A percentile compares a stretch with the other conserved stretches of the same genome.
These are phyloP conservation scores for Eulacestoma nigropectus DNA, from an alignment of 2,113 vertebrate species.

Conservation along the genomic window DNA sequence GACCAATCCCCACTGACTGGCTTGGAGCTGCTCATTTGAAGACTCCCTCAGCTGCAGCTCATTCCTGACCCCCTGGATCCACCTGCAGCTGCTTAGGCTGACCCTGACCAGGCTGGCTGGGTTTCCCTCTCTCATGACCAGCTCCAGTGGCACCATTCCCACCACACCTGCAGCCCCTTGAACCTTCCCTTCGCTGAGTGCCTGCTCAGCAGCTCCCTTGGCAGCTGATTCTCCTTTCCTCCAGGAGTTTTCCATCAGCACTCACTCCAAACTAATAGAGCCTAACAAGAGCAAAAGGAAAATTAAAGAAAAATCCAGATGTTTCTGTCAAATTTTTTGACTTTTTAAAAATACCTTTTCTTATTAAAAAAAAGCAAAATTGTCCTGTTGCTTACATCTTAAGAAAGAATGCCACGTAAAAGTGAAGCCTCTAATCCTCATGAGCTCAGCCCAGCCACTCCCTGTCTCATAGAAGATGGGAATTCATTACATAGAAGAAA, in stretches of 20 bases:
- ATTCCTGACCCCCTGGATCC: neutral
- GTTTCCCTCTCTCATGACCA: neutral
- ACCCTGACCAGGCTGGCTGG: neutral
- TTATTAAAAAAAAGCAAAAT: neutral
- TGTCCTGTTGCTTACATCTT: neutral
- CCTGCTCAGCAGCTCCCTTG: neutral
- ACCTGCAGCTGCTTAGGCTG: neutral
- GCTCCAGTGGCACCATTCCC: neutral
- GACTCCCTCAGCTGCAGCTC: neutral
- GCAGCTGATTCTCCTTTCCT: neutral
- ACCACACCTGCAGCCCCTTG: neutral
- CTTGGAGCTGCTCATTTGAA: neutral
- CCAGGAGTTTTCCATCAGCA: neutral
- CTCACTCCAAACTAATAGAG: neutral
- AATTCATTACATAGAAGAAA: neutral
- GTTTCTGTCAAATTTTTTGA: neutral
- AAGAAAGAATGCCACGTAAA: neutral
- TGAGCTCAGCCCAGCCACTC: neutral
- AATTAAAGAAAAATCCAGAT: neutral
- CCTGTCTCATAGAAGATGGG: neutral
- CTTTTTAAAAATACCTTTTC: neutral
- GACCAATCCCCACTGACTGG: accelerated
- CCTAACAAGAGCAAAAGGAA: neutral
- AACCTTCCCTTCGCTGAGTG: neutral
- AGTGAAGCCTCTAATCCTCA: neutral